phyloP scores from a whole-genome alignment of 2,797 vertebrate species.

The Pagetopsis macropterus region DNA sequence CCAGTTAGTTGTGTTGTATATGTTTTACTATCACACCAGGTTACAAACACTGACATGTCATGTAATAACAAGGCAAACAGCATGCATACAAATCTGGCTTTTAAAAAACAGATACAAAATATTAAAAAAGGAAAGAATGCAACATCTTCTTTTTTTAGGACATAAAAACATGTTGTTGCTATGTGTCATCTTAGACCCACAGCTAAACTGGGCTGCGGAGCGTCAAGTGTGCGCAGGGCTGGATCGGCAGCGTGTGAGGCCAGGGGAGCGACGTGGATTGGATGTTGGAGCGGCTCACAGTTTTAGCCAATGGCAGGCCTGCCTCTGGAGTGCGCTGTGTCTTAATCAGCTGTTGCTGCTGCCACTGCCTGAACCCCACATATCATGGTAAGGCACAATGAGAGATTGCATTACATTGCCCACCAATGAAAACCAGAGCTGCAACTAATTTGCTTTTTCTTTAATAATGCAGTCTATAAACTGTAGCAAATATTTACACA shows the following conservation, averaged over 20 bases:
- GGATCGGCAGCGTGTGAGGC: constrained; percentile 65
- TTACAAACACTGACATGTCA: constrained; percentile 6
- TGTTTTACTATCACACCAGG: neutral
- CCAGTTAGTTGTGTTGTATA: constrained; percentile 41
- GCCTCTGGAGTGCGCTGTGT: constrained; percentile 88
- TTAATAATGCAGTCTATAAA: neutral
- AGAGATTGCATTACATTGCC: neutral
- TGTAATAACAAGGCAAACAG: neutral
- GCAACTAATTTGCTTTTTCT: neutral
- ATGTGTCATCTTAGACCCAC: constrained; percentile 52
- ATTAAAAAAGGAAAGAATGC: no score
- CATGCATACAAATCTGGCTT: no score
- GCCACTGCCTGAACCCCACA: constrained; percentile 86
- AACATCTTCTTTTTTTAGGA: neutral
- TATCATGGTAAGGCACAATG: constrained; percentile 82
- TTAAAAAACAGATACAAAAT: no score
- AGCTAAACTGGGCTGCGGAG: constrained; percentile 64
- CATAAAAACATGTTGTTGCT: neutral
- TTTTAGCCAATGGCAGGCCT: constrained; percentile 96
- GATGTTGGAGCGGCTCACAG: constrained; percentile 86
- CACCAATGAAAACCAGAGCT: neutral
- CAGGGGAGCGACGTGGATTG: constrained; percentile 70
- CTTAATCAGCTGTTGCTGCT: constrained; percentile 90
- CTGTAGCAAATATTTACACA: neutral
- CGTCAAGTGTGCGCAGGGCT: constrained; percentile 57